Evolutionary conservation across 1,140 invertebrate genomes (phyloP), one percentile per base, ranked within the genome.

Genomic region (Hycleus phaleratus): DNA sequence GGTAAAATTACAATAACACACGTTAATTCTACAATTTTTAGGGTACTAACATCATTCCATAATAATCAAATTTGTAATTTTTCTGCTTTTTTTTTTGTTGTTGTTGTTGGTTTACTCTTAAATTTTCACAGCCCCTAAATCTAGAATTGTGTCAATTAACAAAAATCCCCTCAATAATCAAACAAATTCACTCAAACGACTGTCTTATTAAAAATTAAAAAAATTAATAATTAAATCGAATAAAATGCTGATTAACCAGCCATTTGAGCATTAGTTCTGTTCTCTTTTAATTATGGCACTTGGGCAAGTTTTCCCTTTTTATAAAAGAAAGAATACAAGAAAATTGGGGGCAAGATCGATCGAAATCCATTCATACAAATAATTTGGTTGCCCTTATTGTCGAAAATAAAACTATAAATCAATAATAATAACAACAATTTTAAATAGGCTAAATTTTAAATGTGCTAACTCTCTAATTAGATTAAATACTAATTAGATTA

Each of bases 111-210:
- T 12, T 26, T 10, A 51, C 6, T 42, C 11, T 10, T 47, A 46
- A 49, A 39, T 59, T 51, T 58, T 61, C 60, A 61, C 60, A 61
- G 60, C 60, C 60, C 60, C 60, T 61, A 61, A 58, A 50, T 50
- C 60, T 61, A 61, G 47, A 12, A 9, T 47, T 47, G 26, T 43
- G 26, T 42, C 3, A 0, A 2, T 42, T 42, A 42, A 42, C 9
- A n/a, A 6, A 42, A 42, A 7, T 6, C 40, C 40, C 40, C 9
- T 11, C 40, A 42, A 11, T 39, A 7, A 42, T 42, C 11, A n/a
- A n/a, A 10, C 4, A n/a, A 10, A 18, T 1, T 18, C 18, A 18
- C 18, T 42, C 40, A n/a, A n/a, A 42, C 9, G 9, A n/a, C 9
- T 42, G 2, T 39, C 2, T 7, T 7, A n/a, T n/a, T 1, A 39